phyloP scores from a whole-genome alignment of 2,113 vertebrate species.

The Nipponia nippon region DNA sequence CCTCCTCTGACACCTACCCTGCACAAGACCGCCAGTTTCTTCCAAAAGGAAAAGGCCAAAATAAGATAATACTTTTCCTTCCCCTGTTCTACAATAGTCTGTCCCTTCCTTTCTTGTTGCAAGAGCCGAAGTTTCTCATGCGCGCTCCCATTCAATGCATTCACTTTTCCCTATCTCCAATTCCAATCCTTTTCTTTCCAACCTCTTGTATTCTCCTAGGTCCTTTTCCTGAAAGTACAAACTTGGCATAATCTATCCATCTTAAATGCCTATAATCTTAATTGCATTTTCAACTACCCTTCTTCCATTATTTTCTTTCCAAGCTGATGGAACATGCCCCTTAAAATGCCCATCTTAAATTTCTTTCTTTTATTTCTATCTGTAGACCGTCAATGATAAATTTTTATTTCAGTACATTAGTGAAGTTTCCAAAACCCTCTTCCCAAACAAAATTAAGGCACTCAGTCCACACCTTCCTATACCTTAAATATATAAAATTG shows the following conservation, averaged over 20 bases:
- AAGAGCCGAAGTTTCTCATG: neutral
- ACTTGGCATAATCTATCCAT: neutral
- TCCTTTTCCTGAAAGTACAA: neutral
- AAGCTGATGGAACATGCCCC: neutral
- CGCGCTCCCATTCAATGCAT: neutral
- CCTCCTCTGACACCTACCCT: neutral
- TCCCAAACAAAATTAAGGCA: neutral
- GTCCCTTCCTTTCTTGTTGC: neutral
- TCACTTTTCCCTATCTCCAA: neutral
- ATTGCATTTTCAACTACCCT: neutral
- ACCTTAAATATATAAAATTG: neutral
- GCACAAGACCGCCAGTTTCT: neutral
- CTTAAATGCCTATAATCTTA: neutral
- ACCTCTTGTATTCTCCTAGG: neutral
- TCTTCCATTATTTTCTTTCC: neutral
- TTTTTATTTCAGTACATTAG: neutral
- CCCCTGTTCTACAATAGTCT: neutral
- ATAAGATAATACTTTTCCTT: neutral
- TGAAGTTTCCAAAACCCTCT: neutral
- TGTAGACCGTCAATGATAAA: neutral
- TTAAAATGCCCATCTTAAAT: neutral
- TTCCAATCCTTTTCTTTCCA: neutral
- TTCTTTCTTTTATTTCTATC: neutral
- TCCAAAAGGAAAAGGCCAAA: neutral
- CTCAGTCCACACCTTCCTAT: neutral